phyloP scores from a whole-genome alignment of 2,888 invertebrate genomes.

The Orchesellides sinensis region DNA sequence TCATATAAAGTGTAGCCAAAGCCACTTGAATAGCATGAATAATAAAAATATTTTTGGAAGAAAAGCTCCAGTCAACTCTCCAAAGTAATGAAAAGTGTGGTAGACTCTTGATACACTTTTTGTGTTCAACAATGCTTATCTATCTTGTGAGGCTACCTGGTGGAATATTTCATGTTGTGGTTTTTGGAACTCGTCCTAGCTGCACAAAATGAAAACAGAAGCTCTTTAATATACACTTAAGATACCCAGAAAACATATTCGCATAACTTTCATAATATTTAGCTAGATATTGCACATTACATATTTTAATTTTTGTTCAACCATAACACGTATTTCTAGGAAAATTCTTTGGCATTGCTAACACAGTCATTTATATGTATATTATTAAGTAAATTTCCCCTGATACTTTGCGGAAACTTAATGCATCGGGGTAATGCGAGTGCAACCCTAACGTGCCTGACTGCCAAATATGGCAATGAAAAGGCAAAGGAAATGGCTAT shows the following conservation, averaged over 20 bases:
- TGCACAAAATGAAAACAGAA: no score
- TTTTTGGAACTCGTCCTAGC: neutral
- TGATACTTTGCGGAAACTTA: constrained; percentile 1
- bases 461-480: no score
- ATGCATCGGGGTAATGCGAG: no score
- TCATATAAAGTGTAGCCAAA: neutral
- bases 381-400: constrained; percentile 9
- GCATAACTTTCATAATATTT: no score
- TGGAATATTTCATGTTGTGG: constrained; percentile 2
- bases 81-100: constrained; percentile 24
- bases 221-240: no score
- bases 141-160: neutral
- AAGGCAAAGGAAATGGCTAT: no score
- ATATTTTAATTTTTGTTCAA: no score
- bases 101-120: neutral
- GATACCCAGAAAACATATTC: no score
- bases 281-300: no score
- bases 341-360: neutral
- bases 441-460: no score
- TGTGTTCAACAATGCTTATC: neutral
- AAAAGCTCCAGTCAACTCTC: constrained; percentile 16
- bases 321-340: no score
- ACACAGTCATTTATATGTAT: constrained; percentile 2
- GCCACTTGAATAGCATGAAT: constrained; percentile 30
- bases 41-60: constrained; percentile 25